Evolutionary conservation across 2,797 vertebrate genomes (phyloP), one percentile per base, ranked within the genome.

Genomic region (Helostoma temminkii): DNA sequence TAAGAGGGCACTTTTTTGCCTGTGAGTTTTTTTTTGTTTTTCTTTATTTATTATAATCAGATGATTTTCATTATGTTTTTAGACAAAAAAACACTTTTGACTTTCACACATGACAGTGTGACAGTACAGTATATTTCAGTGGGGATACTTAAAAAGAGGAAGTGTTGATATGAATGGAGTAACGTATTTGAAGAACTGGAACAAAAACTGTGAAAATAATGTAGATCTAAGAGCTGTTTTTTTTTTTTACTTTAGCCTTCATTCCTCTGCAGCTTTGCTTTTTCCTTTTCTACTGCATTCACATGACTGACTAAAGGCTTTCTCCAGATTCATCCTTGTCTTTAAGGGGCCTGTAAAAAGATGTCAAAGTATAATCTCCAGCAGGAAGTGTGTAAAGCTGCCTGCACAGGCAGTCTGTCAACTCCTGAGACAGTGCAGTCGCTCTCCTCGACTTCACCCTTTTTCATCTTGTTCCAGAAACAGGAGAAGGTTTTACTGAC

Each of bases 281-380:
- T 68, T 59, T 28, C 65, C 50, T 59, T 53, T 61, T 50, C 62
- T 58, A 36, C 48, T 32, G 42, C 54, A 66, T 69, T 61, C 79
- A 79, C 76, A 74, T 36, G 55, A 81, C 72, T 77, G 78, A 81
- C 81, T 78, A 76, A 74, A 84, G 58, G 69, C 53, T 58, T 83
- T 63, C 84, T 82, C 47, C 53, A 57, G 37, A 76, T 80, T 80
- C 57, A 66, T 57, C 63, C 55, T 65, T 0, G 24, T 81, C 84
- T 91, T 91, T 52, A 69, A 81, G 78, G 48, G 80, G 41, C 73
- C 68, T 78, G 71, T 80, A 86, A 65, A 73, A 75, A 88, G 78
- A 79, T 80, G 86, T 91, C 85, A 88, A 80, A 86, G 83, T 78
- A 71, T 80, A 64, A 62, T 85, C 74, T 80, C 49, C 63, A 73